These are phyloP conservation scores for Hoplostethus atlanticus DNA, from an alignment of 2,797 vertebrate genomes.

Conservation along the genomic window DNA sequence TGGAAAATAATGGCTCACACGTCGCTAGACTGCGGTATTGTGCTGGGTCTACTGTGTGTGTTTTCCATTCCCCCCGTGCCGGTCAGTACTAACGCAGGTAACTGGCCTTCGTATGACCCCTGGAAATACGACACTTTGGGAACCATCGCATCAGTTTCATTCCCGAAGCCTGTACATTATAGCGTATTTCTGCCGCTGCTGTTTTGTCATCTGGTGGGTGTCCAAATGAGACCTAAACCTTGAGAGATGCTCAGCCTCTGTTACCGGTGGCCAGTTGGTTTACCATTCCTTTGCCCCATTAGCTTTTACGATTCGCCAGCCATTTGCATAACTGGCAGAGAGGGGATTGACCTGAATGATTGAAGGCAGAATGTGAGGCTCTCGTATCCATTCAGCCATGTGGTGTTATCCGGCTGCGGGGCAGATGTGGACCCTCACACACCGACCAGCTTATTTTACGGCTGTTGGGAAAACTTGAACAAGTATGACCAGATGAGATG, in stretches of 20 bases:
- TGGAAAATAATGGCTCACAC: conserved; percentile 50
- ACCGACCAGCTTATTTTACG: conserved; percentile 35
- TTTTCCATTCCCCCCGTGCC: conserved; percentile 48
- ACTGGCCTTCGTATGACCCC: conserved; percentile 71
- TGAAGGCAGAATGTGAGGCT: conserved; percentile 53
- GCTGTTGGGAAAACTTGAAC: conserved; percentile 52
- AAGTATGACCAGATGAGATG: conserved; percentile 18
- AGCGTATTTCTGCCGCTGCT: conserved; percentile 44
- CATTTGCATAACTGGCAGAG: conserved; percentile 73
- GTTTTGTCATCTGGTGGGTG: conserved; percentile 57
- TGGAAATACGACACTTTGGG: conserved; percentile 69
- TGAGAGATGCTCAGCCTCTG: conserved; percentile 47
- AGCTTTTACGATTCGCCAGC: conserved; percentile 70
- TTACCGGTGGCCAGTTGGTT: conserved; percentile 64
- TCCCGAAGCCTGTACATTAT: conserved; percentile 46
- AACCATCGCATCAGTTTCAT: conserved; percentile 60
- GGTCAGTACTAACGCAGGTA: conserved; percentile 41
- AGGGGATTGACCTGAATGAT: conserved; percentile 62
- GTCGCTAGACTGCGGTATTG: conserved; percentile 51
- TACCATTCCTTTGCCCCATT: conserved; percentile 67
- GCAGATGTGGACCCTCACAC: conserved; percentile 56
- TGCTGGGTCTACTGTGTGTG: conserved; percentile 36
- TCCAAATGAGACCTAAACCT: conserved; percentile 63
- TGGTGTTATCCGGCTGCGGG: conserved; percentile 46
- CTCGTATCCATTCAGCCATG: conserved; percentile 36